These are phyloP conservation scores for Willowsia nigromaculata DNA, from an alignment of 2,888 invertebrate species.

Conservation along the genomic window DNA sequence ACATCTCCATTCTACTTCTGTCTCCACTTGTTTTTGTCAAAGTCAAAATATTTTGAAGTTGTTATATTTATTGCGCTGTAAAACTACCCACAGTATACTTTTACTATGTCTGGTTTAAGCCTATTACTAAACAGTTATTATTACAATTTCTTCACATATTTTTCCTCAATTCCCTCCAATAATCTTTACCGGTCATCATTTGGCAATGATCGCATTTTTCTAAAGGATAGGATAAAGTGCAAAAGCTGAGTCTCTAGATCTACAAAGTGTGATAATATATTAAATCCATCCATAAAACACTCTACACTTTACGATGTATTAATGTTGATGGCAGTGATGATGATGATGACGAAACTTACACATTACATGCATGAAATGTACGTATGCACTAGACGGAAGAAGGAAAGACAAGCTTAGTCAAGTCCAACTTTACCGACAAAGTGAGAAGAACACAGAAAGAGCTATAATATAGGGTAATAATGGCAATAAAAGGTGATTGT, in stretches of 20 bases:
- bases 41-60: conserved; percentile 60
- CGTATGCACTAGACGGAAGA: background rate
- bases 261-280: conserved; percentile 20
- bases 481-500: conserved; percentile 45
- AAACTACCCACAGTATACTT: background rate
- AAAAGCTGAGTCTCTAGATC: conserved; percentile 4
- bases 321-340: background rate
- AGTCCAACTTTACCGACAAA: conserved; percentile 29
- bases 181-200: conserved; percentile 43
- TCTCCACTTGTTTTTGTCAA: conserved; percentile 40
- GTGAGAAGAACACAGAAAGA: conserved; percentile 31
- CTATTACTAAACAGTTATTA: background rate
- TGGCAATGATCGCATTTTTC: conserved; percentile 33
- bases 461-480: conserved; percentile 35
- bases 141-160: conserved; percentile 2
- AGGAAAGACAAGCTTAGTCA: background rate
- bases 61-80: conserved; percentile 6
- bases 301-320: conserved; percentile 20
- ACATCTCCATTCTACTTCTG: background rate
- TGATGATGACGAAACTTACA: conserved; percentile 1
- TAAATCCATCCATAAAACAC: conserved; percentile 50
- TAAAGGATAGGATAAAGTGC: background rate
- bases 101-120: conserved; percentile 2
- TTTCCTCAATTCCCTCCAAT: conserved; percentile 8
- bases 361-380: too few relatives aligned